Evolutionary conservation across 2,113 vertebrate genomes (phyloP), one percentile per base, ranked within the genome.

Genomic region (Eleginops maclovinus): DNA sequence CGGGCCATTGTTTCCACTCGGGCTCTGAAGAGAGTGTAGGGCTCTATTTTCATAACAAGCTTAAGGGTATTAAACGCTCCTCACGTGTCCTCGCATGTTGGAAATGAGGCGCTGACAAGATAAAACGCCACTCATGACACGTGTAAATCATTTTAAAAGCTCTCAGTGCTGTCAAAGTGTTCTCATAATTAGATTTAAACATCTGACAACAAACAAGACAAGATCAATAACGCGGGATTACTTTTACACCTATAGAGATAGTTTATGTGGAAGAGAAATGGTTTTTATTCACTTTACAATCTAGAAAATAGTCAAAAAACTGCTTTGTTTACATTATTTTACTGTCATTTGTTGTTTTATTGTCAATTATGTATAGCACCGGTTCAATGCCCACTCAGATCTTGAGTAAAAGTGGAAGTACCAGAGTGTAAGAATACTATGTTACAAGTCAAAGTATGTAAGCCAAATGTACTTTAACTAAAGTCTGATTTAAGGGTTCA

Each of bases 1-100:
- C 74, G 77, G 62, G 44, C 44, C 50, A 81, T 89, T 89, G 87
- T 91, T 79, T 84, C 80, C 59, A 68, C 40, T 17, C 22, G 43
- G 69, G 75, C n/a, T 72, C 70, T 54, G 68, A 68, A 41, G 44
- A 72, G 71, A 2, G 22, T 58, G 73, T 81, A 46, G 65, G 54
- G 61, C 69, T 84, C 47, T 82, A 61, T 83, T 71, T 74, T 81
- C 77, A 78, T 43, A 67, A 77, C 21, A 51, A 11, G 22, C 72
- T 75, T 24, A 21, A 19, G 6, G 44, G 75, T 67, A 82, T 64
- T 55, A 71, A 62, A 79, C 56, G 61, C 41, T 51, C 72, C 55
- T 41, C 46, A 41, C 62, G 6, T 71, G 86, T 81, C 46, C 50
- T 47, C 26, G 66, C 81, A 54, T 51, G 85, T 84, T 79, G 28